Evolutionary conservation across 2,113 vertebrate species (phyloP), one percentile per base, ranked within the genome.

Genomic region (Ia io): DNA sequence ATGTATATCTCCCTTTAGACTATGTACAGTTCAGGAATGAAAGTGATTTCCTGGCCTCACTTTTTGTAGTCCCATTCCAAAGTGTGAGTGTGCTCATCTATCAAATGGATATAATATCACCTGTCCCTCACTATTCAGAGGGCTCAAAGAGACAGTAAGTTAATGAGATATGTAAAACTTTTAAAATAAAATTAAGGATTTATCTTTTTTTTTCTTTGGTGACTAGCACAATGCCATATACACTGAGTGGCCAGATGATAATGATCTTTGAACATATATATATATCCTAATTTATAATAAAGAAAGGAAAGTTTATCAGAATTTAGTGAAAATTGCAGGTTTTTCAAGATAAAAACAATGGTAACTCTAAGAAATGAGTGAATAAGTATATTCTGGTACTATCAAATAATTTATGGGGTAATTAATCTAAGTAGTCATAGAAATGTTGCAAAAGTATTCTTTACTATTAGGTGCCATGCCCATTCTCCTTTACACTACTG

Each of bases 271-370:
- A 53, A 53, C 6, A 2, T 6, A 53, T 49, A 49, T 49, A 49
- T 49, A 49, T 49, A 3, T 49, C 47, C 12, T 86, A 89, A 85
- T 51, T 84, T 93, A 87, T 63, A 3, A 92, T 83, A 87, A 84
- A 56, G 22, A n/a, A 65, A 96, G 91, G 35, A 32, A 82, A 83
- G 25, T 28, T 88, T 35, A 89, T 51, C 40, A 84, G 13, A 96
- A 94, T 83, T 22, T 22, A 88, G 40, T 87, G 51, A 44, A 73
- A 97, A 94, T 12, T 82, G 14, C 2, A 70, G 25, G 28, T 70
- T 70, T 95, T 80, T 93, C 11, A 84, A 96, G 20, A 88, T 63
- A 67, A 90, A 89, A 95, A 84, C 61, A 74, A 35, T 47, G 17
- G 1, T 77, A 90, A 93, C 40, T 82, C 80, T 71, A 95, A 69